A percentile compares a stretch with the other conserved stretches of the same genome.
Conservation (phyloP, 2,888 invertebrate species). For the Agapostemon virescens region DNA sequence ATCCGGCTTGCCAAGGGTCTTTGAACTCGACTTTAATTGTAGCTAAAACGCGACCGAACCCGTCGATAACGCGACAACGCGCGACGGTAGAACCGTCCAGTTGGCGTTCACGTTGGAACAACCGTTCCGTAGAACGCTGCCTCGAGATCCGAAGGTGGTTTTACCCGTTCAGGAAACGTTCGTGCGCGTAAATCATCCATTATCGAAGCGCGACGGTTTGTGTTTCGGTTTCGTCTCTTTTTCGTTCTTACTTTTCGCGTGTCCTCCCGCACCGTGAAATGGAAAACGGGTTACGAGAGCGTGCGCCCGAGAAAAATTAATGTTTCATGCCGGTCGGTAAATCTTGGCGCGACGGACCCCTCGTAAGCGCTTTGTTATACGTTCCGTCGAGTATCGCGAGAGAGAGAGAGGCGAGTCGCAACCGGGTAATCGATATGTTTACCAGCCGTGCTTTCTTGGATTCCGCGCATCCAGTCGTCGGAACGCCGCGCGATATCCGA, state of each 20-base stretch:
- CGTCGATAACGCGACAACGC: too few species aligned
- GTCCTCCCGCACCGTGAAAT: constrained; percentile 3
- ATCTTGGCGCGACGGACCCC: constrained; percentile 37
- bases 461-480: not conserved
- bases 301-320: constrained; percentile 39
- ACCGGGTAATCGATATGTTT: constrained; percentile 42
- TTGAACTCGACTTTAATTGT: too few species aligned
- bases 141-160: not conserved
- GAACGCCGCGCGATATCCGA: constrained; percentile 3
- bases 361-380: constrained; percentile 37
- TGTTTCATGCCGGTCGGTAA: constrained; percentile 44
- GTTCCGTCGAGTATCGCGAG: constrained; percentile 21
- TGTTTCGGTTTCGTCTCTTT: not conserved
- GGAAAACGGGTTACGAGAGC: constrained; percentile 22
- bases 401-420: constrained; percentile 1
- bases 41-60: too few species aligned
- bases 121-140: not conserved
- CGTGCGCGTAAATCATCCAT: not conserved
- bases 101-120: too few species aligned
- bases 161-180: not conserved
- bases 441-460: constrained; percentile 11
- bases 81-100: too few species aligned
- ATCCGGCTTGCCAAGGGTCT: too few species aligned
- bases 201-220: not conserved
- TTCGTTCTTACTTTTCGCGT: not conserved